phyloP scores from a whole-genome alignment of 2,888 invertebrate species.

The Platerodrilus igneus region DNA sequence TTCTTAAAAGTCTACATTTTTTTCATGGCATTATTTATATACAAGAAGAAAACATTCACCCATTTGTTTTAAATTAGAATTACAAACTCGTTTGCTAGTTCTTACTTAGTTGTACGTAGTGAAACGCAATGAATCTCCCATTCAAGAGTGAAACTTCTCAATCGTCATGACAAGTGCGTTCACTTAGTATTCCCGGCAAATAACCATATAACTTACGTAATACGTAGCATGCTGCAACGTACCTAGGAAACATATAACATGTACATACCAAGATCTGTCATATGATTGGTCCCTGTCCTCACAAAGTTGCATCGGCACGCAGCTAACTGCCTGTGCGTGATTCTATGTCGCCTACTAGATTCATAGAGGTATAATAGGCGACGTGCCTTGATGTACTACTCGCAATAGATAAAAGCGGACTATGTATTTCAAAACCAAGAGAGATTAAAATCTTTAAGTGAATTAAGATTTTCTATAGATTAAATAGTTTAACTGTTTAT shows the following conservation, averaged over 20 bases:
- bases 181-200: conserved; percentile 30
- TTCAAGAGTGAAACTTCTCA: conserved; percentile 10
- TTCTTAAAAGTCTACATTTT: too few species aligned
- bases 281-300: conserved; percentile 39
- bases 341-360: conserved; percentile 39
- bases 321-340: conserved; percentile 41
- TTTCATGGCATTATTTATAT: too few species aligned
- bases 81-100: too few species aligned
- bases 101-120: too few species aligned
- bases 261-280: conserved; percentile 37
- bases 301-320: conserved; percentile 41
- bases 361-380: conserved; percentile 31
- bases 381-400: conserved; percentile 33
- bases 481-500: conserved; percentile 14
- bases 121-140: too few species aligned
- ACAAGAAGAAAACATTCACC: too few species aligned
- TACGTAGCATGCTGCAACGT: conserved; percentile 28
- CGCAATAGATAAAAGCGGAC: conserved; percentile 31
- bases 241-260: conserved; percentile 35
- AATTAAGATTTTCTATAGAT: conserved; percentile 29
- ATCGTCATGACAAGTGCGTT: conserved; percentile 16
- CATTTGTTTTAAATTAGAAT: too few species aligned
- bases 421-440: too few species aligned
- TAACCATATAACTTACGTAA: conserved; percentile 33
- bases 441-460: conserved; percentile 36